phyloP scores from a whole-genome alignment of 2,113 vertebrate genomes.

The Tilapia sparmanii region DNA sequence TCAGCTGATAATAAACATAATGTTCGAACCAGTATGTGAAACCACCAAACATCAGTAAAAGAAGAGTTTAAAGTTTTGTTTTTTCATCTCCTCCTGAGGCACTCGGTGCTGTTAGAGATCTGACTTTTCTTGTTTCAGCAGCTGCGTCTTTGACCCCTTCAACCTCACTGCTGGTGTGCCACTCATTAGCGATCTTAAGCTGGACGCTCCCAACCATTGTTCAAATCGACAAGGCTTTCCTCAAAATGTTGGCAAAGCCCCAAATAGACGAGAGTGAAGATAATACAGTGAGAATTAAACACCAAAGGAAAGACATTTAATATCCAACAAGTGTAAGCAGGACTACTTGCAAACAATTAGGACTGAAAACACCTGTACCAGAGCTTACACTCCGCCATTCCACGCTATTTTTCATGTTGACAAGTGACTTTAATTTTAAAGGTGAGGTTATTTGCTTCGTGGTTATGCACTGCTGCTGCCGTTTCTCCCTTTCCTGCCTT shows the following conservation, averaged over 20 bases:
- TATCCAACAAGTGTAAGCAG: not conserved
- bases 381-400: not conserved
- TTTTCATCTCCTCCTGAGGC: not conserved
- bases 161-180: not conserved
- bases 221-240: not conserved
- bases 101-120: not conserved
- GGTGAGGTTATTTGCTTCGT: conserved; percentile 4
- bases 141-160: not conserved
- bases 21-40: not conserved
- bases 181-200: not conserved
- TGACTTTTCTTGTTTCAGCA: not conserved
- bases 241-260: not conserved
- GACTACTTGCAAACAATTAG: not conserved
- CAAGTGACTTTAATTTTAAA: conserved; percentile 23
- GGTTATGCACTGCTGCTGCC: not conserved
- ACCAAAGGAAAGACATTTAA: not conserved
- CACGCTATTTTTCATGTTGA: conserved; percentile 29
- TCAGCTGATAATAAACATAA: not conserved
- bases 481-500: not conserved
- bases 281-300: not conserved
- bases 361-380: not conserved
- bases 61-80: not conserved
- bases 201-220: not conserved
- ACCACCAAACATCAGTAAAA: not conserved
- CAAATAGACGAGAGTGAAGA: not conserved